Conservation (phyloP, 2,113 vertebrate genomes). For the Gymnobelideus leadbeateri region DNA sequence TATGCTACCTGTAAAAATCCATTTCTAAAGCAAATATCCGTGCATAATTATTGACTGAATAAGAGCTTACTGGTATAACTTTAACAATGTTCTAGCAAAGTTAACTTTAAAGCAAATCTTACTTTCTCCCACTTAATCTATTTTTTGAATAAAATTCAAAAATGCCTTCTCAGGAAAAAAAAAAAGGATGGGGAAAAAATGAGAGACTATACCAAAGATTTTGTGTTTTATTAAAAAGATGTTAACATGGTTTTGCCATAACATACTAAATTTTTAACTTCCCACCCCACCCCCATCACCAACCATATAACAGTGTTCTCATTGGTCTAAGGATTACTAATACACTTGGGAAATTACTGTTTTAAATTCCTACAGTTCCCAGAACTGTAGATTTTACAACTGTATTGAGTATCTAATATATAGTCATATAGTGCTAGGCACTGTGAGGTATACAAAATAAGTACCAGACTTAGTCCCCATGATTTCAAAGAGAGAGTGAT, state of each 20-base stretch:
- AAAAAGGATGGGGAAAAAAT: not conserved
- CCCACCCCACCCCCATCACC: too few species aligned
- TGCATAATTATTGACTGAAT: not conserved
- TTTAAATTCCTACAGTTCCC: not conserved
- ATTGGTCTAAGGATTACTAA: not conserved
- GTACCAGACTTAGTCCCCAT: not conserved
- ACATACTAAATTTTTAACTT: not conserved
- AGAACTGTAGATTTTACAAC: not conserved
- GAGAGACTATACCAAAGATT: not conserved
- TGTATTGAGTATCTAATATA: not conserved
- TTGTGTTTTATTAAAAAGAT: not conserved
- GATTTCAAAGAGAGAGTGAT: not conserved
- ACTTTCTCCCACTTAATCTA: not conserved
- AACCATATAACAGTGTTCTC: not conserved
- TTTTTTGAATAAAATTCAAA: not conserved
- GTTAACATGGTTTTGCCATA: not conserved
- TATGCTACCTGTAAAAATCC: not conserved
- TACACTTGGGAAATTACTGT: not conserved
- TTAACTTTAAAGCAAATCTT: not conserved
- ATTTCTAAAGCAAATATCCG: not conserved
- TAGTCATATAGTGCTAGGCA: not conserved
- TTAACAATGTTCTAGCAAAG: not conserved
- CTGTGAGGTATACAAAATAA: not conserved
- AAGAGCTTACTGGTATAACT: not conserved
- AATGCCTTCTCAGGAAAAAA: not conserved